phyloP scores from a whole-genome alignment of 2,113 vertebrate species.

The Archocentrus centrarchus region DNA sequence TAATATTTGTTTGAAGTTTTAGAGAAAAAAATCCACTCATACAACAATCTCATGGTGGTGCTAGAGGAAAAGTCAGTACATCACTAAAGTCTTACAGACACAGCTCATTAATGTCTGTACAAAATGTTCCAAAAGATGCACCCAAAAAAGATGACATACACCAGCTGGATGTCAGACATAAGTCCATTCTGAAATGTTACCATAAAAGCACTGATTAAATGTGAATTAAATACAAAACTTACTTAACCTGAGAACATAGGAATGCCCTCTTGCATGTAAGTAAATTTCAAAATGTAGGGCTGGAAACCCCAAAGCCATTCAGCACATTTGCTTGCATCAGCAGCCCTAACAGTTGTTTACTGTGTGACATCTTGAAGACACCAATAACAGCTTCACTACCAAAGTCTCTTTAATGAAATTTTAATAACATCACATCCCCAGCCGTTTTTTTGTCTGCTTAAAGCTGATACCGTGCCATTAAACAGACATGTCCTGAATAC shows the following conservation, averaged over 20 bases:
- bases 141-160: not conserved
- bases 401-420: conserved; percentile 36
- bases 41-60: too few species aligned
- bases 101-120: not conserved
- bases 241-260: not conserved
- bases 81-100: too few species aligned
- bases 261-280: not conserved
- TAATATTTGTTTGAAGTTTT: not conserved
- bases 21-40: too few species aligned
- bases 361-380: conserved; percentile 2
- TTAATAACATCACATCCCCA: conserved; percentile 31
- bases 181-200: not conserved
- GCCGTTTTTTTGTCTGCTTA: conserved; percentile 12
- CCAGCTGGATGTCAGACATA: not conserved
- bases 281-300: not conserved
- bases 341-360: not conserved
- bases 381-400: conserved; percentile 5
- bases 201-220: not conserved
- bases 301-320: not conserved
- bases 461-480: conserved; percentile 14
- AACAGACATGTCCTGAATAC: conserved; percentile 23
- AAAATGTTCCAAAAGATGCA: not conserved
- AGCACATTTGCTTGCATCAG: conserved; percentile 3
- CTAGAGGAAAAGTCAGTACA: too few species aligned
- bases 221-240: not conserved